Percentiles rank a stretch among this genome's conserved stretches.
Conservation (phyloP, 1,140 invertebrate genomes). For the Vanessa atalanta region DNA sequence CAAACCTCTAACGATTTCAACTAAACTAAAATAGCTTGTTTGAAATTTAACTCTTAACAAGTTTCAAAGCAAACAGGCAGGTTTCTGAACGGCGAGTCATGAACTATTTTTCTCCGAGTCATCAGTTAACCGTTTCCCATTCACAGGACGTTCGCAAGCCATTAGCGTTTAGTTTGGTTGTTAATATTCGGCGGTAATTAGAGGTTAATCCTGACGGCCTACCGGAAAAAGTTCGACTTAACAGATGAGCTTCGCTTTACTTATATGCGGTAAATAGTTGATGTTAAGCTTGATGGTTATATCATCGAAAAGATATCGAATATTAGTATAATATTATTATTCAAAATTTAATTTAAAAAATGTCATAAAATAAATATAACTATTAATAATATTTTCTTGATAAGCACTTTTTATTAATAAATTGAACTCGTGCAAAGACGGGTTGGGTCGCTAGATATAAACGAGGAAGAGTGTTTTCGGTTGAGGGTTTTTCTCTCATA, state of each 20-base stretch:
- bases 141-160: background rate
- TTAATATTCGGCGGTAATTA: slow-evolving; percentile 19
- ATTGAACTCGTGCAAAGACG: too few relatives aligned
- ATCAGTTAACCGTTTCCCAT: slow-evolving; percentile 11
- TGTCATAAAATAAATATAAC: too few relatives aligned
- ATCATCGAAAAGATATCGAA: too few relatives aligned
- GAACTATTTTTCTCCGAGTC: slow-evolving; percentile 20
- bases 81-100: background rate
- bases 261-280: background rate
- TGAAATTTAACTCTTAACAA: slow-evolving; percentile 3
- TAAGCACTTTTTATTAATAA: too few relatives aligned
- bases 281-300: too few relatives aligned
- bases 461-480: too few relatives aligned
- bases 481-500: too few relatives aligned
- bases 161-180: slow-evolving; percentile 17
- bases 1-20: background rate
- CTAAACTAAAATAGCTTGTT: slow-evolving; percentile 4
- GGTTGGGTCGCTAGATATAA: too few relatives aligned
- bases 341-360: too few relatives aligned
- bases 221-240: slow-evolving; percentile 9
- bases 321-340: too few relatives aligned
- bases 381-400: too few relatives aligned
- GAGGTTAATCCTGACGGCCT: slow-evolving; percentile 27
- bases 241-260: slow-evolving; percentile 15
- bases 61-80: background rate